Evolutionary conservation across 2,113 vertebrate genomes (phyloP), one percentile per base, ranked within the genome.

Genomic region (Daboia siamensis): DNA sequence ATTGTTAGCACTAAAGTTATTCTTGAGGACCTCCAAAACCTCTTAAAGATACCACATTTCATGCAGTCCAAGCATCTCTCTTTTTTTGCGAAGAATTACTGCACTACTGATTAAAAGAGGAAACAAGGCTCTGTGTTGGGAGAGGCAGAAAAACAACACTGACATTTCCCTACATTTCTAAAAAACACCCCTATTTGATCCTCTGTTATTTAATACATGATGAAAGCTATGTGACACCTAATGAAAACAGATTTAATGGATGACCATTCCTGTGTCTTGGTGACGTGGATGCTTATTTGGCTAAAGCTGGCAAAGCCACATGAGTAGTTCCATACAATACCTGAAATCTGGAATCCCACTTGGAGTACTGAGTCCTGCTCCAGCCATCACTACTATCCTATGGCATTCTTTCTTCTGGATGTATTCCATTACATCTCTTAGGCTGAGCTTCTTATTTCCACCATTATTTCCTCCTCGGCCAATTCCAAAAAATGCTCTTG

Each of bases 321-420:
- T 5, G 3, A 39, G 54, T 46, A 8, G 2, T 0, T 9, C 86
- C 46, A 52, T 11, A 39, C 2, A 0, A 69, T 91, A 99, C 99
- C 99, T 99, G 96, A 99, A 99, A 92, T 99, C 99, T 0, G 99
- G 99, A 95, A 99, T 99, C 92, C 99, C 99, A 0, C 99, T 99
- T 2, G 99, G 98, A 0, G 99, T 99, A 97, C 99, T 99, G 93
- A 99, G 99, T 44, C 99, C 99, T 0, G 99, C 99, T 0, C 99
- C 99, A 0, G 97, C 98, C 99, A 99, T 99, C 97, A 98, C 99
- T 94, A 99, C 97, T 26, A 99, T 97, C 21, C 97, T 96, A 21
- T 17, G 96, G 93, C 97, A 98, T 86, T 96, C 94, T 94, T 92
- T 86, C 85, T 97, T 94, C 93, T 6, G 95, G 21, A 99, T 96